Percentiles rank a stretch among this genome's conserved stretches.
Evolutionary conservation across 2,797 vertebrate species (phyloP).

Genomic region (Cheirogaleus major): DNA sequence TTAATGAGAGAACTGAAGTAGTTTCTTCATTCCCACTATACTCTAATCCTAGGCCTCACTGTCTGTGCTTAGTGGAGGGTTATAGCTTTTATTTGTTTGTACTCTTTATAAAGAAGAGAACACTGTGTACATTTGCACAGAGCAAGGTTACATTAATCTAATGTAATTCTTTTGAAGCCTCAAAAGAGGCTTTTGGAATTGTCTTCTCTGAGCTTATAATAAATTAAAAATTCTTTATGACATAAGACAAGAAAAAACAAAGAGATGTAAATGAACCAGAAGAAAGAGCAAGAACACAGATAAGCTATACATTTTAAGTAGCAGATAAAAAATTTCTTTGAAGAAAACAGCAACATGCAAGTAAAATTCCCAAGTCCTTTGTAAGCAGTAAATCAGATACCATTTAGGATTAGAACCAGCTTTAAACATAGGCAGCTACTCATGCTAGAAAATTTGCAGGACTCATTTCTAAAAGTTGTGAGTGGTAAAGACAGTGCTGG

Average conservation of each 20-base stretch:
- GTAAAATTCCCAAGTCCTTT: not conserved
- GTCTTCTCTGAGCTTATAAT: slow-evolving; percentile 5
- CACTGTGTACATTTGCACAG: not conserved
- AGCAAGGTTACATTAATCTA: not conserved
- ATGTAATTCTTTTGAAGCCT: not conserved
- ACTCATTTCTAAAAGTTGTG: not conserved
- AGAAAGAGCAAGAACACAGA: not conserved
- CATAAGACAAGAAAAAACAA: not conserved
- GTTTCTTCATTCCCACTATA: not conserved
- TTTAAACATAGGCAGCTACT: not conserved
- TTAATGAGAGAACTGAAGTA: not conserved
- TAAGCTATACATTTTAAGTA: not conserved
- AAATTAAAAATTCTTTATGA: slow-evolving; percentile 35
- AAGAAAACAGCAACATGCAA: not conserved
- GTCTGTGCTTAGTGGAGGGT: not conserved
- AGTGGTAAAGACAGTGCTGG: not conserved
- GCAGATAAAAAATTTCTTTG: not conserved
- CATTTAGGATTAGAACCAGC: not conserved
- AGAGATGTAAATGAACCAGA: slow-evolving; percentile 6
- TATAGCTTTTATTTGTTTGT: not conserved
- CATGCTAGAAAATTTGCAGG: not conserved
- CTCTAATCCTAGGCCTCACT: not conserved
- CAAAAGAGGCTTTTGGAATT: slow-evolving; percentile 1
- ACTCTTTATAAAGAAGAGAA: slow-evolving; percentile 16
- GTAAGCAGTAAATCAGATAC: not conserved